Percentiles rank a stretch among this genome's conserved stretches.
Conservation (phyloP, 2,888 invertebrate genomes). For the Eristalis pertinax region DNA sequence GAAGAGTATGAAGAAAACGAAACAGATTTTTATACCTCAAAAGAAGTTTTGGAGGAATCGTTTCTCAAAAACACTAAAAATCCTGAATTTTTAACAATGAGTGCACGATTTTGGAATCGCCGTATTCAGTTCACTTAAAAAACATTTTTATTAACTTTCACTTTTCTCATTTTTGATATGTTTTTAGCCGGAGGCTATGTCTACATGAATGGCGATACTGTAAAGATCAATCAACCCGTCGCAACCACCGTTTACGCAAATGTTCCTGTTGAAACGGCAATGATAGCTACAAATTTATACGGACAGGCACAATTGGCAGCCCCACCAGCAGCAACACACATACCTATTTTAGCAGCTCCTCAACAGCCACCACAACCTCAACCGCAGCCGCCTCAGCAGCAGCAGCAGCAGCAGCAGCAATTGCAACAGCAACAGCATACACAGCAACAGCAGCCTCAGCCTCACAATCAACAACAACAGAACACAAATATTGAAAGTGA, state of each 20-base stretch:
- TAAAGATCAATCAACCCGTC: slow-evolving; percentile 86
- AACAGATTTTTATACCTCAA: too few relatives aligned
- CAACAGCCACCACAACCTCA: slow-evolving; percentile 75
- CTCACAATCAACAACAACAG: slow-evolving; percentile 76
- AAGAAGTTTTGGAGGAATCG: too few relatives aligned
- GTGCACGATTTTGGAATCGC: too few relatives aligned
- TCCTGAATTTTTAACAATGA: too few relatives aligned
- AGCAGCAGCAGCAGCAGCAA: slow-evolving; percentile 72
- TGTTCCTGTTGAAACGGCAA: slow-evolving; percentile 85
- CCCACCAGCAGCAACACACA: slow-evolving; percentile 77
- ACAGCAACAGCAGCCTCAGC: slow-evolving; percentile 73
- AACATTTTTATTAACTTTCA: not conserved
- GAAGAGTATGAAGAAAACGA: too few relatives aligned
- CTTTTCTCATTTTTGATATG: slow-evolving; percentile 15
- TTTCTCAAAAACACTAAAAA: too few relatives aligned
- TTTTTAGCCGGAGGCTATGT: slow-evolving; percentile 84
- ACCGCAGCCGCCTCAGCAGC: slow-evolving; percentile 73
- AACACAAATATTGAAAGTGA: slow-evolving; percentile 77
- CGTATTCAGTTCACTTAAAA: too few relatives aligned
- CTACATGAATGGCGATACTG: slow-evolving; percentile 92
- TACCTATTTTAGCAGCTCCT: slow-evolving; percentile 79
- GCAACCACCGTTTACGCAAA: slow-evolving; percentile 86
- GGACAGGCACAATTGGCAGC: slow-evolving; percentile 79
- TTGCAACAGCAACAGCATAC: slow-evolving; percentile 74
- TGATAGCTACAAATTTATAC: slow-evolving; percentile 81